phyloP scores from a whole-genome alignment of 1,140 invertebrate genomes.

The Magallana ariakensis region DNA sequence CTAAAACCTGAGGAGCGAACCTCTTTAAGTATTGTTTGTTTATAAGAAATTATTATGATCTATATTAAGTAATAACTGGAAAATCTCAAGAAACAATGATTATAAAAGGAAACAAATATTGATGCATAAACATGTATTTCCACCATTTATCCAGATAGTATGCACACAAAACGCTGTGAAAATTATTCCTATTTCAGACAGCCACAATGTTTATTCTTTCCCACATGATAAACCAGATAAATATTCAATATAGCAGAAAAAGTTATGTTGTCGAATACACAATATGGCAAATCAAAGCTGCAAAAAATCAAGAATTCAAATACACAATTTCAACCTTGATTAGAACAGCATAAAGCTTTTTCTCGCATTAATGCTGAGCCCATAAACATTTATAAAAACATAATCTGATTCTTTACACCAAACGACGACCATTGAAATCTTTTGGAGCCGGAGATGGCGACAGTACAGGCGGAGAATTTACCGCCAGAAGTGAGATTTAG shows the following conservation, averaged over 20 bases:
- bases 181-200: not conserved
- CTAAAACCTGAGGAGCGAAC: too few species aligned
- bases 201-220: not conserved
- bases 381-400: conserved; percentile 29
- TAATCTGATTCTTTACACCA: conserved; percentile 23
- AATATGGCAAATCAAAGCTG: conserved; percentile 21
- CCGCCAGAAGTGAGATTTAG: conserved; percentile 33
- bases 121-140: too few species aligned
- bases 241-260: not conserved
- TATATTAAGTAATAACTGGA: too few species aligned
- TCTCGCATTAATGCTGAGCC: conserved; percentile 25
- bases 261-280: not conserved
- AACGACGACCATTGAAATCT: not conserved
- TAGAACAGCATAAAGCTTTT: conserved; percentile 24
- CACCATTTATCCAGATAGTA: not conserved
- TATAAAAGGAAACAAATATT: too few species aligned
- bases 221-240: not conserved
- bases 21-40: too few species aligned
- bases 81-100: too few species aligned
- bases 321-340: conserved; percentile 37
- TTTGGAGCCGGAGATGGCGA: conserved; percentile 32
- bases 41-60: too few species aligned
- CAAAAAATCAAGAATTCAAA: conserved; percentile 39
- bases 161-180: not conserved
- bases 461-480: conserved; percentile 23